Base-by-base conservation (phyloP, 2,888 invertebrate genomes). In the Epistrophella euchroma region DNA sequence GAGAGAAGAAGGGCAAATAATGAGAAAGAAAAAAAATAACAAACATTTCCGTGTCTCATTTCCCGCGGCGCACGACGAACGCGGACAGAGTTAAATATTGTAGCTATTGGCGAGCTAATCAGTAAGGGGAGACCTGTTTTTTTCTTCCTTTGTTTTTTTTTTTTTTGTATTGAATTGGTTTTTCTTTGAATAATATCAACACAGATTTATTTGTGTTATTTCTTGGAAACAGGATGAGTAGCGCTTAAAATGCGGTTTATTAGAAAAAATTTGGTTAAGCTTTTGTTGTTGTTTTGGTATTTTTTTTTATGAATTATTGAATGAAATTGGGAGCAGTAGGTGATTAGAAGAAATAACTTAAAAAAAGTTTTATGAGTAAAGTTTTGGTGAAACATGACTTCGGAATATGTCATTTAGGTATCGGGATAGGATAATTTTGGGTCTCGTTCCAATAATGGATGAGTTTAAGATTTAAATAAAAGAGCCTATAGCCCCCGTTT, bases 11-110 rank as follows among this genome's bases (percentile, higher is more conserved):
- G n/a, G n/a, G 35, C 15, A 22, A 17, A n/a, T 15, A 40, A 43
- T 43, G n/a, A n/a, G 9, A 45, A 45, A 9, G 17, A 47, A 47
- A 64, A 45, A 32, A 13, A 19, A 62, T 43, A 37, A 22, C 15
- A 5, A 68, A 52, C 37, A 35, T 68, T 68, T 68, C 52, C 68
- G 35, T 52, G 68, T 50, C 52, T 52, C 68, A 68, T 52, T 68
- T 68, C 50, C 68, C 37, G 52, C 15, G 68, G 68, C 52, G 68
- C 52, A 25, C 25, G n/a, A 25, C 52, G 15, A 32, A 37, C 13
- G 52, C 52, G 68, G 19, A 52, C n/a, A 32, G 47, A 66, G 32
- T 32, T 47, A 47, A 66, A 47, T 64, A 66, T 66, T 66, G 17
- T n/a, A 32, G 47, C 66, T 19, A 35, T 47, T 66, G 66, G 66